Base-by-base conservation (phyloP, 2,888 invertebrate species). In the Mechanitis messenoides region DNA sequence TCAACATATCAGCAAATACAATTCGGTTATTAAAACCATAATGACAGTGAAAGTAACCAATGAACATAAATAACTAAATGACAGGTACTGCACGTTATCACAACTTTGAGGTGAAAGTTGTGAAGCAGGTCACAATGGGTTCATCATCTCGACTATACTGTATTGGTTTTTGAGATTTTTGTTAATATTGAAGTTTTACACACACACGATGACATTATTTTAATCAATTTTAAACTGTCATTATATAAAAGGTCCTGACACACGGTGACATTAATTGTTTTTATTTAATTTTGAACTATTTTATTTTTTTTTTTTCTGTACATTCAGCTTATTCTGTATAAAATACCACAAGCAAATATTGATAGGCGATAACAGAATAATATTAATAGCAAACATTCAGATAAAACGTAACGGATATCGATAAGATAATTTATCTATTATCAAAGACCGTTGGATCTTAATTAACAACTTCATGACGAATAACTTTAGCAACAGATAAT, bases 61-160 rank as follows among this genome's bases (percentile, higher is more conserved):
- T 76, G 75, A 77, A 79, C 82, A 80, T 76, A 74, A 82, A 83
- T 76, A 69, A 70, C 76, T 74, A 80, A 83, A 85, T 85, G 79
- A 82, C 77, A 76, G 79, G 83, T 85, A 86, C 79, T 74, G 78
- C 80, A 83, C 77, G 81, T 82, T 84, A 85, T 84, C 85, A 75
- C 76, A 78, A 75, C 75, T 81, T 83, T 82, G 77, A 80, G 79
- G 70, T 74, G 85, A 88, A 87, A 88, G 87, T 80, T 70, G 63
- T 63, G 58, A 62, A 58, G 35, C 58, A 45, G 59, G 45, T 35
- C 45, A 58, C 64, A 67, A 63, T 68, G 65, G 58, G 66, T 66
- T 61, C 60, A 60, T 45, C 56, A 60, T 45, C 56, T 56, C 57
- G 64, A 64, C 65, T 66, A 55, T 64, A 60, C 58, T 20, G 53